phyloP scores from a whole-genome alignment of 1,140 invertebrate species.

The Drosophila ercepeae region DNA sequence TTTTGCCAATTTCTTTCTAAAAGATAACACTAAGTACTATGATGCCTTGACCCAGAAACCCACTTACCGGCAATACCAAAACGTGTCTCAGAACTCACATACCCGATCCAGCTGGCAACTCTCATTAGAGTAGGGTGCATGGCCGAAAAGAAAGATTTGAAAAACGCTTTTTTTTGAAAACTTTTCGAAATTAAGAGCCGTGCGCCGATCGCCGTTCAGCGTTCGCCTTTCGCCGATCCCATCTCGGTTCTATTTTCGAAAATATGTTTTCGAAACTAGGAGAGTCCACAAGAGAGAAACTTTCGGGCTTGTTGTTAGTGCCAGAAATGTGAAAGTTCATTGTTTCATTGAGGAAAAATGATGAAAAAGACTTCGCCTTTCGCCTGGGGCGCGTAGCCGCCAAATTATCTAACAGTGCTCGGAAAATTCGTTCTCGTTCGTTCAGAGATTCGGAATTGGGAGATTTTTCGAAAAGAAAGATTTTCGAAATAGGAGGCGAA shows the following conservation, averaged over 20 bases:
- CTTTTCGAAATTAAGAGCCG: conserved; percentile 64
- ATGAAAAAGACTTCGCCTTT: conserved; percentile 54
- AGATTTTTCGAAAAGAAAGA: conserved; percentile 29
- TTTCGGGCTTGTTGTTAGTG: conserved; percentile 35
- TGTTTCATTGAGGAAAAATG: conserved; percentile 81
- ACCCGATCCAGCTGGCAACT: conserved; percentile 16
- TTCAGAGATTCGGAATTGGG: too few species aligned
- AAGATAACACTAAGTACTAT: conserved; percentile 37
- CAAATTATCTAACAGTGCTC: conserved; percentile 73
- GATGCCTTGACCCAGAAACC: conserved; percentile 72
- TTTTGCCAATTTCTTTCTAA: conserved; percentile 17
- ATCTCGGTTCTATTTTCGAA: conserved; percentile 65
- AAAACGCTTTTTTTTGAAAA: conserved; percentile 64
- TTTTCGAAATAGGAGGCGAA: conserved; percentile 43
- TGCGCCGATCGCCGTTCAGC: conserved; percentile 35
- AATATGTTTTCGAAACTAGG: conserved; percentile 51
- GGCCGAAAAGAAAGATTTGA: conserved; percentile 4
- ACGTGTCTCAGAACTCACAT: conserved; percentile 24
- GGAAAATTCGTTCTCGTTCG: conserved; percentile 33
- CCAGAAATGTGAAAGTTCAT: conserved; percentile 80
- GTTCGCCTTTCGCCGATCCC: too few species aligned
- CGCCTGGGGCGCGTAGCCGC: not conserved
- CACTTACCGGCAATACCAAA: conserved; percentile 33
- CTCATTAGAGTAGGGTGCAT: conserved; percentile 55
- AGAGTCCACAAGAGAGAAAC: conserved; percentile 14